These are phyloP conservation scores for Peromyscus polionotus DNA, from an alignment of 2,113 vertebrate genomes.

Conservation along the genomic window DNA sequence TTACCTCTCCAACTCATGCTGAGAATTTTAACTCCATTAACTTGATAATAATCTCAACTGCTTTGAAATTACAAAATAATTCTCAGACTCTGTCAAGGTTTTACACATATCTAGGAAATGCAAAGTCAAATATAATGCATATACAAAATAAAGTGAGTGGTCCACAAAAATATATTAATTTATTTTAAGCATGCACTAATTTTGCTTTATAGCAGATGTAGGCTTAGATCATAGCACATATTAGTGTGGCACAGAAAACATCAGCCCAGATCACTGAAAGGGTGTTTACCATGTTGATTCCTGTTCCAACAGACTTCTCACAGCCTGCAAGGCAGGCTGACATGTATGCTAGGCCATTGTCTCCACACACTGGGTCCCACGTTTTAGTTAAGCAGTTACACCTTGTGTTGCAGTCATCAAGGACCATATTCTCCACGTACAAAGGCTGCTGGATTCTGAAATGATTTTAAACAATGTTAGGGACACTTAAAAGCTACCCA, in stretches of 20 bases:
- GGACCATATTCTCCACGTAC: slow-evolving; percentile 80
- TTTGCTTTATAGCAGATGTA: background rate
- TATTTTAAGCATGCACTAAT: background rate
- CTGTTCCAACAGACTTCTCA: slow-evolving; percentile 87
- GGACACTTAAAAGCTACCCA: slow-evolving; percentile 66
- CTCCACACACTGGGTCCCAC: slow-evolving; percentile 96
- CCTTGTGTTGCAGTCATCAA: slow-evolving; percentile 89
- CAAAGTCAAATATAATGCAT: background rate
- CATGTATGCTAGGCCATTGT: slow-evolving; percentile 91
- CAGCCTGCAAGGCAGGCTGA: slow-evolving; percentile 96
- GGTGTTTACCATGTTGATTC: slow-evolving; percentile 89
- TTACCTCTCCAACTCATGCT: background rate
- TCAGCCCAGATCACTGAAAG: accelerated
- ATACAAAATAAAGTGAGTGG: background rate
- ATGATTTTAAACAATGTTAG: slow-evolving; percentile 64
- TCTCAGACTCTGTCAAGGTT: background rate
- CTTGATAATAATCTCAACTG: background rate
- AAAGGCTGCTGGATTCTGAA: slow-evolving; percentile 85
- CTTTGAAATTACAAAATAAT: slow-evolving; percentile 7
- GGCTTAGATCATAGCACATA: background rate
- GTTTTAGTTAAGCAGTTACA: slow-evolving; percentile 89
- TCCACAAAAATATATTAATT: background rate
- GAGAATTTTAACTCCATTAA: background rate
- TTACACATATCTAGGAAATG: background rate
- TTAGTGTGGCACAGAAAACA: background rate